Conservation (phyloP, 2,888 invertebrate species). For the Tachina fera region DNA sequence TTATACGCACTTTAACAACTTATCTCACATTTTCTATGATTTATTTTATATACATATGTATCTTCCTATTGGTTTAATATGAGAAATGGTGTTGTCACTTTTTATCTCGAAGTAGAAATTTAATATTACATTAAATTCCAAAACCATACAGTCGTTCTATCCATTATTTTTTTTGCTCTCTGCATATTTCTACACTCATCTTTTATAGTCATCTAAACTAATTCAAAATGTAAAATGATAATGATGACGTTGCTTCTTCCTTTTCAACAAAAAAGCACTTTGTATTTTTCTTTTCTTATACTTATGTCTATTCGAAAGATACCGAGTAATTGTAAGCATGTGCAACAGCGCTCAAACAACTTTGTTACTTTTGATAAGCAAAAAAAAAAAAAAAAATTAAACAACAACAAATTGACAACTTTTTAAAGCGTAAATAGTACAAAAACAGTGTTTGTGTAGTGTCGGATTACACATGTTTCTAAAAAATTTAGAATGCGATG, state of each 20-base stretch:
- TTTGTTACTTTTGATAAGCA: constrained; percentile 20
- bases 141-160: constrained; percentile 7
- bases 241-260: constrained; percentile 61
- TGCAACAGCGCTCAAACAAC: constrained; percentile 23
- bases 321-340: constrained; percentile 36
- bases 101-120: constrained; percentile 42
- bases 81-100: constrained; percentile 36
- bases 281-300: not conserved
- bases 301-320: not conserved
- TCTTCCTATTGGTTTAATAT: not conserved
- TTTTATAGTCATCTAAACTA: constrained; percentile 30
- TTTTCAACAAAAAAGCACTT: constrained; percentile 35
- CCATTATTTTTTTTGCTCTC: constrained; percentile 40
- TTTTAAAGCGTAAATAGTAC: constrained; percentile 32
- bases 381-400: not conserved
- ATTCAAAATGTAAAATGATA: constrained; percentile 51
- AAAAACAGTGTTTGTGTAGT: constrained; percentile 25
- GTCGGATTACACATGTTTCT: constrained; percentile 30
- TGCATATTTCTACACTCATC: constrained; percentile 26
- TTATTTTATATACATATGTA: not conserved
- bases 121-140: constrained; percentile 52
- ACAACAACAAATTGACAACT: constrained; percentile 20
- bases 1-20: not conserved
- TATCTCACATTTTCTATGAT: not conserved
- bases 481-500: constrained; percentile 11